Conservation (phyloP, 2,797 vertebrate species). For the Phylloscopus collybita region DNA sequence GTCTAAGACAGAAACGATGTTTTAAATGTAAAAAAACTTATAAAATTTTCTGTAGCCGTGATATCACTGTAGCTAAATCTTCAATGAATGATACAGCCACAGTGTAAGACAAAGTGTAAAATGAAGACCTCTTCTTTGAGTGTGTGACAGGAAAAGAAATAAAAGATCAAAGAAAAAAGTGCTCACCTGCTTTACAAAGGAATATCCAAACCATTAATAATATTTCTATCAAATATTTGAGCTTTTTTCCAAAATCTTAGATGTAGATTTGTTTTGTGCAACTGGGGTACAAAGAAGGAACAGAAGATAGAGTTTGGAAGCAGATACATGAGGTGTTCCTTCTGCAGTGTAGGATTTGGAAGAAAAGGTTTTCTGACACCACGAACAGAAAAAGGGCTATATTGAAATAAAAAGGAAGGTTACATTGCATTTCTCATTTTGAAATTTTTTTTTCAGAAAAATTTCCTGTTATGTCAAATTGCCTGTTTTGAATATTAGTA, state of each 20-base stretch:
- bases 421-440: neutral
- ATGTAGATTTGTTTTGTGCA: neutral
- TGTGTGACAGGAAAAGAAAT: neutral
- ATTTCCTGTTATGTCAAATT: neutral
- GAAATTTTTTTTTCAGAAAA: neutral
- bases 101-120: neutral
- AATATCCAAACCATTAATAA: neutral
- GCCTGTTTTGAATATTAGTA: neutral
- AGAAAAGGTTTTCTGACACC: neutral
- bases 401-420: neutral
- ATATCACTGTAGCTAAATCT: neutral
- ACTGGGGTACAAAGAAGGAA: neutral
- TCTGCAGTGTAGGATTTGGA: neutral
- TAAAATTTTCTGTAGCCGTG: neutral
- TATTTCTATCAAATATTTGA: neutral
- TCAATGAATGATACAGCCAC: neutral
- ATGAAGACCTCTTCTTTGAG: neutral
- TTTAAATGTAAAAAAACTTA: neutral
- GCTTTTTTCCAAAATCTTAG: neutral
- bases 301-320: neutral
- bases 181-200: neutral
- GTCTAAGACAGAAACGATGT: neutral
- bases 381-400: neutral
- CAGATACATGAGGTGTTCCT: neutral
- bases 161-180: neutral